phyloP scores from a whole-genome alignment of 2,888 invertebrate genomes.

The Andricus curvator region DNA sequence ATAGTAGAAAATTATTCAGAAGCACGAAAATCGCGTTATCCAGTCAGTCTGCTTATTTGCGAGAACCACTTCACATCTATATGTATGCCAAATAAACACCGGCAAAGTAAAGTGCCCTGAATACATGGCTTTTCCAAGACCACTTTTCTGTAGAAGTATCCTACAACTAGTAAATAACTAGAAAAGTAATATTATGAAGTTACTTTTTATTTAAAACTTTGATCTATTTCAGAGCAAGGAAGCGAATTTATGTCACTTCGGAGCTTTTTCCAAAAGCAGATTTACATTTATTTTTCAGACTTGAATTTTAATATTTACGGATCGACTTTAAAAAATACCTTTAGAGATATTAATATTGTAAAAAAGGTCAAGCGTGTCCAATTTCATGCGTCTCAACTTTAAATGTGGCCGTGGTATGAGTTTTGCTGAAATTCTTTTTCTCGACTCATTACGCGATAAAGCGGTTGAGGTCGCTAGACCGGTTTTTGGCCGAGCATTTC shows the following conservation, averaged over 20 bases:
- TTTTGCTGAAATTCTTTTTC: not conserved
- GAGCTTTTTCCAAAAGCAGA: no score
- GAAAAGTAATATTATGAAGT: no score
- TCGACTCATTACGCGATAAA: not conserved
- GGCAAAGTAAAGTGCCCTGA: constrained; percentile 23
- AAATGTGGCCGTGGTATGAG: not conserved
- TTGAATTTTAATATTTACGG: not conserved
- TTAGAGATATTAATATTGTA: not conserved
- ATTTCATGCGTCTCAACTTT: not conserved
- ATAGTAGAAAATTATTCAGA: constrained; percentile 57
- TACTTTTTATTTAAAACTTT: no score
- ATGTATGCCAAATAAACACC: constrained; percentile 24
- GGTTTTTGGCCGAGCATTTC: constrained; percentile 1
- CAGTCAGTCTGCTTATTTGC: constrained; percentile 10
- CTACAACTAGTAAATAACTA: not conserved
- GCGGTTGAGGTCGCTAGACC: not conserved
- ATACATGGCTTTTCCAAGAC: not conserved
- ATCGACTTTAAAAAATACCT: not conserved
- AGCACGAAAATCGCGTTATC: constrained; percentile 45
- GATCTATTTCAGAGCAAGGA: no score
- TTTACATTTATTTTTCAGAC: no score
- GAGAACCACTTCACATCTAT: constrained; percentile 13
- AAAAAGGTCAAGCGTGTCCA: not conserved
- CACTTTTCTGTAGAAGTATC: not conserved
- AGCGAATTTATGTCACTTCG: no score